phyloP scores from a whole-genome alignment of 1,140 invertebrate species.

The Neotoxoptera formosana region DNA sequence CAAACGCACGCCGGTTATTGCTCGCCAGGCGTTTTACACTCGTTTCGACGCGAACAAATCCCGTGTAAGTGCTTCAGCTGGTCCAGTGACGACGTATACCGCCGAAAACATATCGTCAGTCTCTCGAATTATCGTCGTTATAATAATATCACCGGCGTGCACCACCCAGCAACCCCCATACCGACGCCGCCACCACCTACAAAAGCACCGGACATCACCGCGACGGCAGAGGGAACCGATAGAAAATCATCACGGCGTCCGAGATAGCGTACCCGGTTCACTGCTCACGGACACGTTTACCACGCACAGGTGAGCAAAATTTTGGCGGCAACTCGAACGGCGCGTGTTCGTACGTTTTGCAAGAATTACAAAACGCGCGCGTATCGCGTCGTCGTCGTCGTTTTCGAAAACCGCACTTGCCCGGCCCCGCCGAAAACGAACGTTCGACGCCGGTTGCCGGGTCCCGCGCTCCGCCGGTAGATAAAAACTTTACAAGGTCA shows the following conservation, averaged over 20 bases:
- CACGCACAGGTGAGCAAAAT: background rate
- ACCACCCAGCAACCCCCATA: background rate
- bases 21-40: background rate
- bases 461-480: constrained; percentile 55
- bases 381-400: background rate
- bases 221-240: background rate
- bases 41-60: background rate
- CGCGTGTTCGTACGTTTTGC: background rate
- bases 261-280: background rate
- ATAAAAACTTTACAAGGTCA: constrained; percentile 56
- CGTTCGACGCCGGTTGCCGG: constrained; percentile 44
- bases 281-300: background rate
- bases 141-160: background rate
- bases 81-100: background rate
- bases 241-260: background rate
- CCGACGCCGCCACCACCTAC: no score
- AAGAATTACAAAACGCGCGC: background rate
- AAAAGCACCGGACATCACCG: background rate
- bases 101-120: background rate
- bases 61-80: background rate
- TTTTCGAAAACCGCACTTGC: background rate
- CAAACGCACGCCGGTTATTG: background rate
- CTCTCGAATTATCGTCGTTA: background rate
- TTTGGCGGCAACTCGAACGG: background rate
- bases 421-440: background rate